Percentiles rank a stretch among this genome's conserved stretches.
phyloP scores from a whole-genome alignment of 2,797 vertebrate species.

The Iguana delicatissima region DNA sequence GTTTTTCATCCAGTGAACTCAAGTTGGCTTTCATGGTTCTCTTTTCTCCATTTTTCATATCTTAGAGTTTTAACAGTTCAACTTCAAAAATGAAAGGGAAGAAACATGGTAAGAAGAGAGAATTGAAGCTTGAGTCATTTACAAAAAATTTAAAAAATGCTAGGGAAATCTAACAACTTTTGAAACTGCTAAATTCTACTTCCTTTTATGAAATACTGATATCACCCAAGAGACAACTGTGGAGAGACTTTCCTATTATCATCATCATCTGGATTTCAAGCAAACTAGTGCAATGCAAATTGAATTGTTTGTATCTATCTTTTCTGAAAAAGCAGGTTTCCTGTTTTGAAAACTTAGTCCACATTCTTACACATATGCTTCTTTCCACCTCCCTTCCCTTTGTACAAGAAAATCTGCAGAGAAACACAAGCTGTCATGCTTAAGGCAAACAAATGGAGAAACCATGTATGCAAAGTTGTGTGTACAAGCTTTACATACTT shows the following conservation, averaged over 20 bases:
- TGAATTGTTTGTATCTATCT: background rate
- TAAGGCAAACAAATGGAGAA: background rate
- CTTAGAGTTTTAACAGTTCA: background rate
- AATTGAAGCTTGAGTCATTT: background rate
- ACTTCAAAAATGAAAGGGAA: background rate
- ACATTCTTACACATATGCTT: background rate
- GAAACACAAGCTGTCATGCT: background rate
- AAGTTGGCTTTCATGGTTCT: no score
- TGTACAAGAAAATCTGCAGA: background rate
- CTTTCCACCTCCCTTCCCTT: background rate
- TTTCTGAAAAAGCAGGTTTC: background rate
- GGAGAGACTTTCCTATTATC: background rate
- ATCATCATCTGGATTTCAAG: background rate
- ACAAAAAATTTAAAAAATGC: background rate
- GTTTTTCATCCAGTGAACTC: no score
- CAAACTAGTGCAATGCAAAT: background rate
- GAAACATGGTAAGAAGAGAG: background rate
- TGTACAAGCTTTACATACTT: background rate
- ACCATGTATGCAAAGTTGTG: background rate
- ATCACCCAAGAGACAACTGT: background rate
- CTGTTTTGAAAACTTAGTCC: conserved; percentile 4
- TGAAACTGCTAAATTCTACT: background rate
- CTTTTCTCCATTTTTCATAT: no score
- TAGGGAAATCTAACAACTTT: background rate
- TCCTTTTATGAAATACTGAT: background rate